Conservation (phyloP, 2,113 vertebrate genomes). For the Pitta sordida region DNA sequence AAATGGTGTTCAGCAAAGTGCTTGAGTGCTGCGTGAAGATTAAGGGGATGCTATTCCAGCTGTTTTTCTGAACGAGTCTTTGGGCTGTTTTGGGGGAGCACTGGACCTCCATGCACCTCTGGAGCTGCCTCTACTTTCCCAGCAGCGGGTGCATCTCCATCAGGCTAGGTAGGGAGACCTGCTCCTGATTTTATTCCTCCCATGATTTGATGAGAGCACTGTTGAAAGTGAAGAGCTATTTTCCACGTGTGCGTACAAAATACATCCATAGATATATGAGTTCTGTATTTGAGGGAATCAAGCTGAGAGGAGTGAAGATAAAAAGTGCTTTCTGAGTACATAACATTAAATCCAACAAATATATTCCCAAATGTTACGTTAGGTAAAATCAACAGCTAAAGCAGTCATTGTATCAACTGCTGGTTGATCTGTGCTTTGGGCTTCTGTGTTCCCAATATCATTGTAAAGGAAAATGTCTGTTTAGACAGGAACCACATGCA, state of each 20-base stretch:
- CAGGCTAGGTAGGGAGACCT: background rate
- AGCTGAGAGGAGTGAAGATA: background rate
- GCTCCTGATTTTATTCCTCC: background rate
- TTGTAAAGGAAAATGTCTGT: background rate
- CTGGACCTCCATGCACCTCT: background rate
- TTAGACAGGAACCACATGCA: background rate
- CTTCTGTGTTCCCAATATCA: background rate
- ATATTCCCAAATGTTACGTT: background rate
- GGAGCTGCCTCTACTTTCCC: background rate
- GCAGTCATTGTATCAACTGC: background rate
- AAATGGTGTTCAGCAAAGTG: background rate
- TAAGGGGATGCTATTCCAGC: background rate
- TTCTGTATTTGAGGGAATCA: background rate
- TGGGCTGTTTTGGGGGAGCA: fast-evolving
- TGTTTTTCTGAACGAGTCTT: background rate
- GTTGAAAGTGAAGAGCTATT: background rate
- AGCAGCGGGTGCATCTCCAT: background rate
- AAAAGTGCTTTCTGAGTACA: background rate
- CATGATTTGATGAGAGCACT: background rate
- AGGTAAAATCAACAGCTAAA: background rate
- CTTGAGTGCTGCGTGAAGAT: background rate
- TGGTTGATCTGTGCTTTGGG: background rate
- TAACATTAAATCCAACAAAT: background rate
- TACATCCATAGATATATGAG: fast-evolving
- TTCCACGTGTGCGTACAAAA: background rate